These are phyloP conservation scores for Ictidomys tridecemlineatus DNA, from an alignment of 2,113 vertebrate genomes.

Conservation along the genomic window DNA sequence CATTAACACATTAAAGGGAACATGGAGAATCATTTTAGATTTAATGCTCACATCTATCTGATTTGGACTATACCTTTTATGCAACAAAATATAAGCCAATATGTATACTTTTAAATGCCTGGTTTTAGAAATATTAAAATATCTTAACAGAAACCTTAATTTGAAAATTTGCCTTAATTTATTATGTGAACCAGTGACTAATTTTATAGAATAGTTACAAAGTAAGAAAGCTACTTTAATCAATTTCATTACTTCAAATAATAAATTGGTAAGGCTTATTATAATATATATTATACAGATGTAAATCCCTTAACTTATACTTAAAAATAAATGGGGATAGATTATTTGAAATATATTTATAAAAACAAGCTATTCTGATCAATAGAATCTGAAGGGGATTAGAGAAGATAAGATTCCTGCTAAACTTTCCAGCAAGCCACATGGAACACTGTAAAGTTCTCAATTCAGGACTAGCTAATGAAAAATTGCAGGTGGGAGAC, in stretches of 20 bases:
- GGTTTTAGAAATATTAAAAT: slow-evolving; percentile 59
- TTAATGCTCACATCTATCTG: slow-evolving; percentile 14
- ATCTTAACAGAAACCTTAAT: slow-evolving; percentile 24
- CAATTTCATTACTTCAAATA: slow-evolving; percentile 46
- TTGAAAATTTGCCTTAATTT: slow-evolving; percentile 44
- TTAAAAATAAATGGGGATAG: slow-evolving; percentile 51
- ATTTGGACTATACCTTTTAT: slow-evolving; percentile 24
- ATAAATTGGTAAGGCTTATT: slow-evolving; percentile 26
- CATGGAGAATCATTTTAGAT: not conserved
- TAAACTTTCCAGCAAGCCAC: not conserved
- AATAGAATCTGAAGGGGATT: not conserved
- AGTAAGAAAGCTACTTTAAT: slow-evolving; percentile 36
- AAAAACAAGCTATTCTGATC: slow-evolving; percentile 24
- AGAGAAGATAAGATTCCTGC: not conserved
- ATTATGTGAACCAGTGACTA: slow-evolving; percentile 29
- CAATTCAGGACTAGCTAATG: not conserved
- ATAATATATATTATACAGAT: slow-evolving; percentile 32
- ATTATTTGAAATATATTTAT: slow-evolving; percentile 54
- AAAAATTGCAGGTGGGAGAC: not conserved
- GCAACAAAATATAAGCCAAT: slow-evolving; percentile 19
- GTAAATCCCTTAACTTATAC: slow-evolving; percentile 38
- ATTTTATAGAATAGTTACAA: slow-evolving; percentile 52
- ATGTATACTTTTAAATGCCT: slow-evolving; percentile 53
- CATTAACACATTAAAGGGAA: not conserved
- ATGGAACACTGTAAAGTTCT: slow-evolving; percentile 11